phyloP scores from a whole-genome alignment of 2,888 invertebrate species.

The Alviniconcha strummeri region DNA sequence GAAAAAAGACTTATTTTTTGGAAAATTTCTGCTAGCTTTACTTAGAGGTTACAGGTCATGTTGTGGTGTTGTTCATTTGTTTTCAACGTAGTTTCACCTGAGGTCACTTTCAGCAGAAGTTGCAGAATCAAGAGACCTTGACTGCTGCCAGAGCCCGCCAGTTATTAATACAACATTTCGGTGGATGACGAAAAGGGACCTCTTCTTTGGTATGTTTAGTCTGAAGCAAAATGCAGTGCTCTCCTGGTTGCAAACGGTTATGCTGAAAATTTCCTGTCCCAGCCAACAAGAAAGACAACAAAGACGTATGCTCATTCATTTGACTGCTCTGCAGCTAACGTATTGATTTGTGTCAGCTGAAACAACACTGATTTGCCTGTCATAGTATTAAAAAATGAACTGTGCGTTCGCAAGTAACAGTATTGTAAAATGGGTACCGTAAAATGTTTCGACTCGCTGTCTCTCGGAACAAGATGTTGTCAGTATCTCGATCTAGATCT shows the following conservation, averaged over 20 bases:
- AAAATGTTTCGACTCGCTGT: too few relatives aligned
- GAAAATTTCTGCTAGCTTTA: constrained; percentile 2
- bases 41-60: constrained; percentile 22
- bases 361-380: too few relatives aligned
- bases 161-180: not conserved
- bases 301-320: not conserved
- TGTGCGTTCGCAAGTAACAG: too few relatives aligned
- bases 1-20: not conserved
- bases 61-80: constrained; percentile 24
- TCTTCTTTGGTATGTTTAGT: not conserved
- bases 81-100: not conserved
- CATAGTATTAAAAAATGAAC: too few relatives aligned
- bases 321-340: not conserved
- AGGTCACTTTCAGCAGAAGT: not conserved
- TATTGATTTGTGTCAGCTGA: too few relatives aligned
- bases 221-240: not conserved
- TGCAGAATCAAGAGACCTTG: constrained; percentile 9
- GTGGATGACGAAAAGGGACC: not conserved
- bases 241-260: not conserved
- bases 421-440: too few relatives aligned
- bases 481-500: too few relatives aligned
- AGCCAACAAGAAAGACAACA: not conserved
- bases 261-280: not conserved
- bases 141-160: not conserved
- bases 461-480: too few relatives aligned